These are phyloP conservation scores for Tamandua tetradactyla DNA, from an alignment of 2,797 vertebrate genomes.

Conservation along the genomic window DNA sequence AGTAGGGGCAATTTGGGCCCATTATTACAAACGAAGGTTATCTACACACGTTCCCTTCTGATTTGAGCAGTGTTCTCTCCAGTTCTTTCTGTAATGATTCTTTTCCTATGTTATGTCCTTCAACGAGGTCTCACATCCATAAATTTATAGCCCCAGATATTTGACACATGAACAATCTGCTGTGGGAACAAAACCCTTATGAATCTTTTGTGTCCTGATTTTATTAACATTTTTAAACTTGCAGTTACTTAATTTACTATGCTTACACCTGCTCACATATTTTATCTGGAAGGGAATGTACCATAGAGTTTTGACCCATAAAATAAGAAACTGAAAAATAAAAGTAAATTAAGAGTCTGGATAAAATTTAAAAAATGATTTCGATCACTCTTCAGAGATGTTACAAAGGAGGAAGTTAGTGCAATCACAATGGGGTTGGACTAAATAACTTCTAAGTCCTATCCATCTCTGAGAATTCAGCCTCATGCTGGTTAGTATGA, in stretches of 20 bases:
- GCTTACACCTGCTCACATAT: slow-evolving; percentile 58
- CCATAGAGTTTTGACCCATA: slow-evolving; percentile 61
- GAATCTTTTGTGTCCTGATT: slow-evolving; percentile 57
- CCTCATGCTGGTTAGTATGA: not conserved
- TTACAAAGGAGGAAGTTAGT: not conserved
- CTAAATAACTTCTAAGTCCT: not conserved
- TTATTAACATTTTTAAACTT: slow-evolving; percentile 68
- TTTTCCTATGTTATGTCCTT: not conserved
- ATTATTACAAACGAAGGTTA: not conserved
- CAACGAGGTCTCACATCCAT: not conserved
- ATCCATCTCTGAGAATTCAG: not conserved
- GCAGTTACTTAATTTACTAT: slow-evolving; percentile 59
- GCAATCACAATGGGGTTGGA: not conserved
- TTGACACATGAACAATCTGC: not conserved
- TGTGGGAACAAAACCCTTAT: not conserved
- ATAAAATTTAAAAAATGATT: slow-evolving; percentile 56
- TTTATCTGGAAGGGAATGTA: slow-evolving; percentile 58
- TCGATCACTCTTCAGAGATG: not conserved
- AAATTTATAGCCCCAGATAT: not conserved
- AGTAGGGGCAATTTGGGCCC: not conserved
- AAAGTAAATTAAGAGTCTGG: slow-evolving; percentile 50
- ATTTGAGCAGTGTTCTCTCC: not conserved
- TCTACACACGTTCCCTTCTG: not conserved
- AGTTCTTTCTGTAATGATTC: not conserved
- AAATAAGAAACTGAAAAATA: slow-evolving; percentile 48